Percentiles rank a stretch among this genome's conserved stretches.
Conservation (phyloP, 1,140 invertebrate genomes). For the Zaprionus taronus region DNA sequence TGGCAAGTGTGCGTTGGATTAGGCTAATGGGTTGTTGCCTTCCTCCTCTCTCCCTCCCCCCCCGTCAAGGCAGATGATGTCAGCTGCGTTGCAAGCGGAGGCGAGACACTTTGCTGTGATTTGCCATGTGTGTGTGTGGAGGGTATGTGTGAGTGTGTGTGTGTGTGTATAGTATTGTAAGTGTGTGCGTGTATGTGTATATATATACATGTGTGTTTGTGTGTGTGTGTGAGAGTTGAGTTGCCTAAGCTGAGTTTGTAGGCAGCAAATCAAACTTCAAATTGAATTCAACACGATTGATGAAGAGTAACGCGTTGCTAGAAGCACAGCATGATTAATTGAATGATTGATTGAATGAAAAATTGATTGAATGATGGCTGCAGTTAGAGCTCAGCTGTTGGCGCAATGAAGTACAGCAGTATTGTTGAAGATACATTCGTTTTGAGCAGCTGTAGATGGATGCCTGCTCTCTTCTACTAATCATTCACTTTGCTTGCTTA, state of each 20-base stretch:
- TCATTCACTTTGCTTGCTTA: background rate
- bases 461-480: background rate
- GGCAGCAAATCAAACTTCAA: background rate
- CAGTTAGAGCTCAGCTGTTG: background rate
- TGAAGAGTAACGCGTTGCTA: background rate
- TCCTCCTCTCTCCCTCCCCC: no score
- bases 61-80: conserved; percentile 17
- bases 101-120: background rate
- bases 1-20: conserved; percentile 18
- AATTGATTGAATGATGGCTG: background rate
- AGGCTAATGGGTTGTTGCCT: conserved; percentile 26
- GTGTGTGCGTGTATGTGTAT: background rate
- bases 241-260: background rate
- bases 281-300: background rate
- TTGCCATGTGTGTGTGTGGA: background rate
- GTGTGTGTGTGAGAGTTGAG: background rate
- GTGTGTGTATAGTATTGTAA: background rate
- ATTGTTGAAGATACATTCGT: no score
- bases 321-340: background rate
- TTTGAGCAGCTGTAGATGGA: background rate
- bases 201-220: background rate
- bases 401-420: no score
- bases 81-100: conserved; percentile 8
- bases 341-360: background rate
- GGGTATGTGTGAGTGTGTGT: background rate